Evolutionary conservation across 1,140 invertebrate genomes (phyloP).

Genomic region (Tetranychus urticae): DNA sequence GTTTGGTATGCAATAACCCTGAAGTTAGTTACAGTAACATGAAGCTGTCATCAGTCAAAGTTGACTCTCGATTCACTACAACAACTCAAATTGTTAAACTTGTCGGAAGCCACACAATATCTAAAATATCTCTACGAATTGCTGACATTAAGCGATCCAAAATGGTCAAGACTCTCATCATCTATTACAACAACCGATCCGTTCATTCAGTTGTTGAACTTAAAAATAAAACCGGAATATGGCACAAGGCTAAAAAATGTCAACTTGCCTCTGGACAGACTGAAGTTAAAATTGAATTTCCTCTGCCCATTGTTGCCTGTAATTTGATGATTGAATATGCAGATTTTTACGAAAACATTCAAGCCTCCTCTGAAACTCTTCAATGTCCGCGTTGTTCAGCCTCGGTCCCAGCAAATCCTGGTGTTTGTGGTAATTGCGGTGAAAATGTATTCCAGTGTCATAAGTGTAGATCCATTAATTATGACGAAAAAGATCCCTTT

Average conservation of each 20-base stretch:
- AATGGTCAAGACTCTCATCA: conserved; percentile 86
- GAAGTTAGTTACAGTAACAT: conserved; percentile 75
- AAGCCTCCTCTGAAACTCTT: conserved; percentile 58
- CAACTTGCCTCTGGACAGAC: conserved; percentile 67
- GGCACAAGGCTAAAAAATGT: conserved; percentile 87
- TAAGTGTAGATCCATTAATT: conserved; percentile 62
- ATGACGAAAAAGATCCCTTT: conserved; percentile 97
- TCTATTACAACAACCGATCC: conserved; percentile 87
- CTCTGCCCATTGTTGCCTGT: conserved; percentile 82
- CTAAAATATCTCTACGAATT: conserved; percentile 72
- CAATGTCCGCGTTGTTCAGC: conserved; percentile 77
- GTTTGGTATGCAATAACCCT: conserved; percentile 88
- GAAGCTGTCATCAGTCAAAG: conserved; percentile 77
- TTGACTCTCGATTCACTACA: conserved; percentile 91
- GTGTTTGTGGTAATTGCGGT: conserved; percentile 88
- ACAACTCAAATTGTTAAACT: conserved; percentile 93
- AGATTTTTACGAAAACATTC: conserved; percentile 78
- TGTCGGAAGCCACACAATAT: conserved; percentile 77
- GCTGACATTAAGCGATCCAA: conserved; percentile 85
- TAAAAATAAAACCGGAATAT: conserved; percentile 79
- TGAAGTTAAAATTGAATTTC: conserved; percentile 86
- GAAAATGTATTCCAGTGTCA: conserved; percentile 92
- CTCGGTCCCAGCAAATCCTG: conserved; percentile 83
- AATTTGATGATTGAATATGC: conserved; percentile 98
- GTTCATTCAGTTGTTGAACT: conserved; percentile 90